Evolutionary conservation across 1,140 invertebrate genomes (phyloP), one percentile per base, ranked within the genome.

Genomic region (Hycleus phaleratus): DNA sequence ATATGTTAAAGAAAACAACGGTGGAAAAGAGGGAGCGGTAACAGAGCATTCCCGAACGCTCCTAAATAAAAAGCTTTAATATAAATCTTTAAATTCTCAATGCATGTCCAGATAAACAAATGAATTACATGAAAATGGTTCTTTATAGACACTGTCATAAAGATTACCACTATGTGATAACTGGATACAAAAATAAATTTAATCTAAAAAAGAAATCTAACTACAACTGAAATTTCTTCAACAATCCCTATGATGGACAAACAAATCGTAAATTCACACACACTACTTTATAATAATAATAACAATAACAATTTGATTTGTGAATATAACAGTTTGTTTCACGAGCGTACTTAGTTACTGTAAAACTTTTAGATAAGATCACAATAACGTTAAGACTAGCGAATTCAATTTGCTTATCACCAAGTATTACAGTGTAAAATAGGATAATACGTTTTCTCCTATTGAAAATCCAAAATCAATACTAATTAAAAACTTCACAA

Each of bases 51-150:
- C 49, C 51, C 43, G 50, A 53, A 53, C 51, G 42, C 51, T 53
- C 42, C 51, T 53, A 53, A 53, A 53, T 46, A 53, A 53, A 32
- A 32, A 32, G 32, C 40, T 26, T 32, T 53, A 53, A 53, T 53
- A 53, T 53, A 53, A 53, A 53, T 53, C 51, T 53, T 40, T 53
- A 44, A 45, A 53, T 53, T 53, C 51, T 26, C 51, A 53, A 53
- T 53, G 51, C 42, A 45, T 53, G 51, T 53, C 51, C 51, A 46
- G 51, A 53, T 53, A 53, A 53, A 53, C 51, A 53, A 53, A 53
- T 53, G 51, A 53, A 53, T 53, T 53, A 53, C 51, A 46, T 46
- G 12, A 45, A 53, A 53, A 53, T 53, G 44, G 51, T 53, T 45
- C 51, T 53, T 53, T 53, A 53, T 46, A 53, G 51, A 45, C 38